These are phyloP conservation scores for Yponomeuta malinellus DNA, from an alignment of 2,888 invertebrate species.

Conservation along the genomic window DNA sequence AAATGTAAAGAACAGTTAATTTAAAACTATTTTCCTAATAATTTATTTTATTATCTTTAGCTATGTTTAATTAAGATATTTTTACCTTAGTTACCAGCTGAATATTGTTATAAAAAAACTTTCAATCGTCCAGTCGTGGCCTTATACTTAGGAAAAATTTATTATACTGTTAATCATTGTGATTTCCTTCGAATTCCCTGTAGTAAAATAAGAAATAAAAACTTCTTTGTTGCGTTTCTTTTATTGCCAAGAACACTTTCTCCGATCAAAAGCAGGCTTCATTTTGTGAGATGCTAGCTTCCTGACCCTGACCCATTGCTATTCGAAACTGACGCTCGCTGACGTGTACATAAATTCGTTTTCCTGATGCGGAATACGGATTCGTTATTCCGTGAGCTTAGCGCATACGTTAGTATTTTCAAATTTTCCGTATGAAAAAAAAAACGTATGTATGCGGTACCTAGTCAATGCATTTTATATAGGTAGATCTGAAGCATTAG, in stretches of 20 bases:
- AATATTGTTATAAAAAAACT: neutral
- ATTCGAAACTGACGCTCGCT: too few relatives aligned
- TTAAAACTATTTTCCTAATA: neutral
- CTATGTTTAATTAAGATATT: neutral
- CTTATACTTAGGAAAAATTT: neutral
- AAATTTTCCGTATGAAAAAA: too few relatives aligned
- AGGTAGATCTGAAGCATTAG: too few relatives aligned
- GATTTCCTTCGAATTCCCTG: neutral
- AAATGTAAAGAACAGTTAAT: neutral
- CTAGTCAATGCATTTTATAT: too few relatives aligned
- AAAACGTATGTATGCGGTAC: too few relatives aligned
- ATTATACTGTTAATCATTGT: neutral
- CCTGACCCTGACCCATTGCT: neutral
- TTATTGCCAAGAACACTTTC: neutral
- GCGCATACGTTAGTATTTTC: too few relatives aligned
- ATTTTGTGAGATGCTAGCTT: neutral
- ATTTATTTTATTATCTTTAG: neutral
- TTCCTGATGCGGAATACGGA: too few relatives aligned
- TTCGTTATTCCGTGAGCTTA: too few relatives aligned
- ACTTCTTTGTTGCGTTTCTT: neutral
- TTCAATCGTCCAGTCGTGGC: neutral
- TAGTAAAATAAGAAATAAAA: neutral
- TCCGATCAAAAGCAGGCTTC: neutral
- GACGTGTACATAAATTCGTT: too few relatives aligned
- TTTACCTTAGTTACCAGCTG: neutral